Percentiles rank a stretch among this genome's conserved stretches.
Conservation (phyloP, 1,140 invertebrate species). For the Zelostemma sp. region DNA sequence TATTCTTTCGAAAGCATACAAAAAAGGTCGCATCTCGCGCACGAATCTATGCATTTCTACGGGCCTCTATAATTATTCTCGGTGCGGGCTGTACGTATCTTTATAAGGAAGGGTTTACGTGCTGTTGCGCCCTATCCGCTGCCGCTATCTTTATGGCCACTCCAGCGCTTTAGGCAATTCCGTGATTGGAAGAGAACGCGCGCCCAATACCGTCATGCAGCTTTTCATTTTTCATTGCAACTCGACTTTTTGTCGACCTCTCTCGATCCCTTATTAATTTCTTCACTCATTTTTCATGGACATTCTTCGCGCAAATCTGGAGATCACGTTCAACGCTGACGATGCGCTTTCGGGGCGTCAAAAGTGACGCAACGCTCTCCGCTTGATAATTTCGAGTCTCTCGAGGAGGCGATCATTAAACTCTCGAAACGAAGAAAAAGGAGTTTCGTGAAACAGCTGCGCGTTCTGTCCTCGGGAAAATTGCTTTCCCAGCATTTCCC, state of each 20-base stretch:
- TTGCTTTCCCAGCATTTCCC: no score
- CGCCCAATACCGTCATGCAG: not conserved
- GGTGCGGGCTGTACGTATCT: constrained; percentile 55
- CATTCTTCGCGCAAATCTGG: no score
- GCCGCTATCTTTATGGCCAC: constrained; percentile 60
- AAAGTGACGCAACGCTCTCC: no score
- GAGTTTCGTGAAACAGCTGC: no score
- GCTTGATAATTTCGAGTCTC: no score
- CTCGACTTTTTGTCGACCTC: not conserved
- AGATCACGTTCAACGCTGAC: no score
- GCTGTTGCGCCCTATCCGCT: constrained; percentile 52
- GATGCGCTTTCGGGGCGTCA: no score
- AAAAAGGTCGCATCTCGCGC: constrained; percentile 49
- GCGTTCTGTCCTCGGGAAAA: no score
- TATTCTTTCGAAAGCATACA: constrained; percentile 33
- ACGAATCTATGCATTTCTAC: constrained; percentile 55
- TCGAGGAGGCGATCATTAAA: no score
- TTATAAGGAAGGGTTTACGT: constrained; percentile 54
- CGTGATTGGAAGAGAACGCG: constrained; percentile 45
- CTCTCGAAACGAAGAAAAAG: no score
- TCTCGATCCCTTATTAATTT: not conserved
- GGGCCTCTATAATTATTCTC: constrained; percentile 61
- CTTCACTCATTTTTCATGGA: no score
- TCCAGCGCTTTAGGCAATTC: constrained; percentile 61
- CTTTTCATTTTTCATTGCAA: constrained; percentile 15